Base-by-base conservation (phyloP, 2,888 invertebrate species). In the Drosophila setosimentum region DNA sequence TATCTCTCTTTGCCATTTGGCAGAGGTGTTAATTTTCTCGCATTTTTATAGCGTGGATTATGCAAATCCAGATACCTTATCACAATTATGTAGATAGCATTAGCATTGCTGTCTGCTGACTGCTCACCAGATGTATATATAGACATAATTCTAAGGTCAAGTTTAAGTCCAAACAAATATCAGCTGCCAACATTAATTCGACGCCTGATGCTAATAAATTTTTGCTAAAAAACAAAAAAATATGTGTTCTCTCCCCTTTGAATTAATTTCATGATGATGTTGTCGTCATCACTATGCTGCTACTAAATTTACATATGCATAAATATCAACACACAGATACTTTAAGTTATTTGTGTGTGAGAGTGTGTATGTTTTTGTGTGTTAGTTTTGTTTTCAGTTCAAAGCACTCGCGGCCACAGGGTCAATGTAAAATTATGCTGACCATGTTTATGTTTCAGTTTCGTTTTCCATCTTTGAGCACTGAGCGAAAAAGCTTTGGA, bases 371-470 rank as follows among this genome's bases (percentile, higher is more conserved):
- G 13, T 59, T 45, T 57, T 30, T 51, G 67, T 69, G 54, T 61
- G 30, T 61, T 54, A 68, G 51, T 65, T 66, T 70, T 66, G 73
- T 79, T 82, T 83, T 77, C 78, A 75, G 88, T 89, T 89, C 81
- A 81, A 78, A 85, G 88, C 85, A 73, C 86, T 71, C 60, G 73
- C 68, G 62, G 70, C 61, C 78, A 68, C 82, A 78, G 77, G 87
- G 86, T 88, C 90, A 87, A 72, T 81, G 83, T 76, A 75, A 83
- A 73, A 61, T 68, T 67, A 68, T 69, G 40, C 62, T 69, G 66
- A 68, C 68, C 83, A 73, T 85, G 67, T 68, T 80, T 69, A 68
- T 68, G 45, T 58, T 77, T 82, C 57, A 60, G 54, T 73, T 77
- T 61, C 32, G 57, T 73, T 78, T 71, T 57, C 54, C 75, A 50